Conservation (phyloP, 2,797 vertebrate species). For the Phalanger gymnotis region DNA sequence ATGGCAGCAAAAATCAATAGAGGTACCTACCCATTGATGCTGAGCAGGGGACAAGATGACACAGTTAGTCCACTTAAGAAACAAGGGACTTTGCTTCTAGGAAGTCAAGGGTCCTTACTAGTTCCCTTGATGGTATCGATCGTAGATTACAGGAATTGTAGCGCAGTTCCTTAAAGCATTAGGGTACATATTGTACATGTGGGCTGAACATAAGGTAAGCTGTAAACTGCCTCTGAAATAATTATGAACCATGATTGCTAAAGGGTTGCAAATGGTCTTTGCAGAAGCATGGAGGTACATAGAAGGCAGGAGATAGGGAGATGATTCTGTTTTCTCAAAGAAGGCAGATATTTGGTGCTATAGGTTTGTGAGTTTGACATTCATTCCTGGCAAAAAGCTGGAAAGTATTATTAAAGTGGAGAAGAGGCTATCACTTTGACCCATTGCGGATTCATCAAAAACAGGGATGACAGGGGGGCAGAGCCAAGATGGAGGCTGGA, state of each 20-base stretch:
- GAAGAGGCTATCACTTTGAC: not conserved
- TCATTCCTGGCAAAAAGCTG: not conserved
- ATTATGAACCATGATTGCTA: not conserved
- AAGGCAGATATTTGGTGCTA: not conserved
- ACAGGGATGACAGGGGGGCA: not conserved
- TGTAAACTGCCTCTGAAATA: not conserved
- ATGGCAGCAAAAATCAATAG: not conserved
- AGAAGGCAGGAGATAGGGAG: not conserved
- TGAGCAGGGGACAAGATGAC: not conserved
- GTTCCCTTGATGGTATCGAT: not conserved
- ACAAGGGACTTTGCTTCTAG: not conserved
- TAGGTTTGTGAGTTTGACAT: not conserved
- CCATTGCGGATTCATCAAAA: not conserved
- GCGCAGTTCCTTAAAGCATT: not conserved
- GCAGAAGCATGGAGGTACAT: not conserved
- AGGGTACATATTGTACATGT: not conserved
- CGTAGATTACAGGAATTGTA: not conserved
- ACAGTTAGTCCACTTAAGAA: conserved; percentile 31
- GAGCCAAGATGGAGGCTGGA: too few species aligned
- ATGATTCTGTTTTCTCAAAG: not conserved
- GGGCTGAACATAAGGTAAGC: not conserved
- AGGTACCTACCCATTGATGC: not conserved
- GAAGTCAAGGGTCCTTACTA: not conserved
- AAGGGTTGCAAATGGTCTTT: not conserved
- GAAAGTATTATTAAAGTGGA: not conserved